phyloP scores from a whole-genome alignment of 2,888 invertebrate genomes.

The Eugnorisma glareosa region DNA sequence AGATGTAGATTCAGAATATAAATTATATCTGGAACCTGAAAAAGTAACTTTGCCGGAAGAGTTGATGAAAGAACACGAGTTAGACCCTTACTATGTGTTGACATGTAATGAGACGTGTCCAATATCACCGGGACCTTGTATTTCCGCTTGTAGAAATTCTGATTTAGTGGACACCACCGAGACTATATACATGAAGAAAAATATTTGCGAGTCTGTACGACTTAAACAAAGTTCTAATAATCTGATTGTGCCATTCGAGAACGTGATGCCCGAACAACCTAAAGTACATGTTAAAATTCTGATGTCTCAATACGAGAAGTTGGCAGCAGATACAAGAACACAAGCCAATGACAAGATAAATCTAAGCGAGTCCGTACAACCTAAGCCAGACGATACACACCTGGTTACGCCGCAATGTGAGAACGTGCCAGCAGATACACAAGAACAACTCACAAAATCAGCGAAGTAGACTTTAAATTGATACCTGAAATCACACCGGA shows the following conservation, averaged over 20 bases:
- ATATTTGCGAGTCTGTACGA: slow-evolving; percentile 20
- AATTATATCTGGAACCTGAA: not conserved
- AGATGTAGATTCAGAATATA: not conserved
- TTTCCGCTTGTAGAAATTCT: not conserved
- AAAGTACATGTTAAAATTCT: not conserved
- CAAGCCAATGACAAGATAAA: not conserved
- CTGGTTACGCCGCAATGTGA: not conserved
- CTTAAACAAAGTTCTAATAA: not conserved
- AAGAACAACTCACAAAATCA: not conserved
- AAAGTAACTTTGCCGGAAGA: slow-evolving; percentile 6
- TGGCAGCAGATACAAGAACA: not conserved
- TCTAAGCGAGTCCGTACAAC: not conserved
- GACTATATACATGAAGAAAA: slow-evolving; percentile 28
- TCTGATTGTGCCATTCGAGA: not conserved
- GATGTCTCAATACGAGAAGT: not conserved
- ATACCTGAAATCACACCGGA: not conserved
- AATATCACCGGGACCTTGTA: slow-evolving; percentile 44
- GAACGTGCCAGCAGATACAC: not conserved
- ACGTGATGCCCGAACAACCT: not conserved
- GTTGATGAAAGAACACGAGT: slow-evolving; percentile 19
- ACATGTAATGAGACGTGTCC: slow-evolving; percentile 62
- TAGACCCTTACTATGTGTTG: slow-evolving; percentile 54
- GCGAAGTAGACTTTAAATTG: not conserved
- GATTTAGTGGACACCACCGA: slow-evolving; percentile 21
- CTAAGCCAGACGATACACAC: not conserved